Evolutionary conservation across 2,113 vertebrate genomes (phyloP).

Genomic region (Apodemus sylvaticus): DNA sequence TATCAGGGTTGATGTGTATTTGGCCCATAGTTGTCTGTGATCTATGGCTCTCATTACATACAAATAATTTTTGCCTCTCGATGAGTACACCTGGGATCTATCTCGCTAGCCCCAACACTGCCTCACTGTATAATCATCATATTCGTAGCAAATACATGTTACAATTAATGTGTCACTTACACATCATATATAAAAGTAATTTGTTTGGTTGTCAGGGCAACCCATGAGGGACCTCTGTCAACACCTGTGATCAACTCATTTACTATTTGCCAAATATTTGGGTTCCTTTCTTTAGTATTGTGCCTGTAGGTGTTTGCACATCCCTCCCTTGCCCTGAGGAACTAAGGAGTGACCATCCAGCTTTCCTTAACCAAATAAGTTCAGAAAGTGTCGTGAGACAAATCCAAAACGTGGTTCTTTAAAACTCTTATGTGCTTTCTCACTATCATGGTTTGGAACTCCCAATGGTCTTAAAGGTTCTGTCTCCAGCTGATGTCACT

Average conservation of each 20-base stretch:
- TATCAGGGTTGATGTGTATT: background rate
- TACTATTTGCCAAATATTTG: background rate
- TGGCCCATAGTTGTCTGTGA: background rate
- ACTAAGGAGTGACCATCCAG: background rate
- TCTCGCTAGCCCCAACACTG: constrained; percentile 4
- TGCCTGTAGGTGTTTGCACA: background rate
- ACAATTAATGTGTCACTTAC: background rate
- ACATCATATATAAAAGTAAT: background rate
- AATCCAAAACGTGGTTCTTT: background rate
- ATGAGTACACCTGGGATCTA: background rate
- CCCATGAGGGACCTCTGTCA: background rate
- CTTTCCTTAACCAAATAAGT: background rate
- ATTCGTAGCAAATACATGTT: background rate
- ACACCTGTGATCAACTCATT: background rate
- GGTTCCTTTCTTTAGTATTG: background rate
- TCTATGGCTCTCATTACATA: background rate
- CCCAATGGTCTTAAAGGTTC: background rate
- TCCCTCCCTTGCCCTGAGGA: background rate
- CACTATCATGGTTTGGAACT: background rate
- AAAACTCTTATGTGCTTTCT: background rate
- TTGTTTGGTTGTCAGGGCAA: constrained; percentile 39
- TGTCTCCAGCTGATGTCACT: background rate
- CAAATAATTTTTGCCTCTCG: constrained; percentile 16
- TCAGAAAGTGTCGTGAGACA: background rate
- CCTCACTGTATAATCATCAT: background rate